Base-by-base conservation (phyloP, 2,888 invertebrate genomes). In the Stenodera caucasica region DNA sequence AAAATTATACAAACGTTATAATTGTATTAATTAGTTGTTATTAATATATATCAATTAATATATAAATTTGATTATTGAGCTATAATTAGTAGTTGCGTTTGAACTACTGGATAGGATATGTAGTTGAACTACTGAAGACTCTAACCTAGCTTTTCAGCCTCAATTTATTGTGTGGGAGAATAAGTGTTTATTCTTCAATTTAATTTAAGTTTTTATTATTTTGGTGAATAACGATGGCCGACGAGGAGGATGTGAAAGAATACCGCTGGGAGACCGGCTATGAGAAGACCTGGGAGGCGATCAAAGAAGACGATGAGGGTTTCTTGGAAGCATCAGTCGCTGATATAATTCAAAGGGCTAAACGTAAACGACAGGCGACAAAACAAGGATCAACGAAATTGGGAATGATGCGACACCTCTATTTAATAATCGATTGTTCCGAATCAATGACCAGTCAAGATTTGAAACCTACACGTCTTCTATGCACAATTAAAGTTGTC, bases 401-500 rank as follows among this genome's bases (percentile, higher is more conserved):
- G 32, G 98, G 98, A 35, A 98, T 98, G 96, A 99, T 99, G 98
- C 86, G 99, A 52, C 98, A 99, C 81, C 80, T 99, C 57, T 94
- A 90, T 75, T 81, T 99, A 2, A 87, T 98, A 21, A 81, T 99
- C 2, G 99, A 99, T 80, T 91, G 94, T 77, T 98, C 98, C 0
- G 92, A 93, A 74, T 88, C 95, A 1, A 99, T 99, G 98, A 86
- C 87, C 37, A 92, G 92, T 70, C 96, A 96, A 75, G 98, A 98
- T 82, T 83, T 99, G 52, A 98, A 96, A 81, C 99, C 99, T 0
- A 94, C 94, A 3, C 83, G 98, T 66, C 87, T 96, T 66, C 76
- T 93, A 3, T 94, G 96, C 74, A 90, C 94, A 4, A 77, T 94
- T 2, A 97, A 96, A 85, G 94, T 95, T 78, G 55, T 56, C 65